Conservation (phyloP, 2,113 vertebrate species). For the Calidris pugnax region DNA sequence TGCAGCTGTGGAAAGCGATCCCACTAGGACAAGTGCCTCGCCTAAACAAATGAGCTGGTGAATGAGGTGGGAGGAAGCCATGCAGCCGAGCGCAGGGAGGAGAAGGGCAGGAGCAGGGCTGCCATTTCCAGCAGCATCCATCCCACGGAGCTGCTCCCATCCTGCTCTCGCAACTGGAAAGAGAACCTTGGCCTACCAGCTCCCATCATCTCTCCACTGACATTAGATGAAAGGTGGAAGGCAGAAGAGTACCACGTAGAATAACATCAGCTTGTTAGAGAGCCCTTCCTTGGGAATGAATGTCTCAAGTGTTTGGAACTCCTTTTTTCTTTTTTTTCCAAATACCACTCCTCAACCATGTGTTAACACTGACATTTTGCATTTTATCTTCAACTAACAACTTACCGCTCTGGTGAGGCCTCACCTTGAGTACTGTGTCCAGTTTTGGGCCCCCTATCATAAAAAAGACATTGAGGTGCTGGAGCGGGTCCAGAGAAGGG, state of each 20-base stretch:
- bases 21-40: neutral
- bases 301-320: neutral
- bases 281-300: neutral
- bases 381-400: neutral
- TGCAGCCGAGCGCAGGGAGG: fast-evolving
- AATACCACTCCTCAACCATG: neutral
- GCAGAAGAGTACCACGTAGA: neutral
- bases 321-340: neutral
- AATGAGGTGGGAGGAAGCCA: neutral
- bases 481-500: too few species aligned
- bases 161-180: neutral
- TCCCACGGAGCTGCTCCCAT: neutral
- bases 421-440: too few species aligned
- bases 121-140: neutral
- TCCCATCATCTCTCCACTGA: neutral
- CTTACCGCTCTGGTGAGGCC: too few species aligned
- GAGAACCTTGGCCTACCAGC: neutral
- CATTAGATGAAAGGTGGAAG: neutral
- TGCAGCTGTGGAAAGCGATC: neutral
- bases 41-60: neutral
- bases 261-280: neutral
- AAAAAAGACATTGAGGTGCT: too few species aligned
- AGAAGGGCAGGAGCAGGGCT: neutral
- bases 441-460: too few species aligned
- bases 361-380: neutral